Percentiles rank a stretch among this genome's conserved stretches.
These are phyloP conservation scores for Motacilla tschutschensis DNA, from an alignment of 2,113 vertebrate genomes.

Conservation along the genomic window DNA sequence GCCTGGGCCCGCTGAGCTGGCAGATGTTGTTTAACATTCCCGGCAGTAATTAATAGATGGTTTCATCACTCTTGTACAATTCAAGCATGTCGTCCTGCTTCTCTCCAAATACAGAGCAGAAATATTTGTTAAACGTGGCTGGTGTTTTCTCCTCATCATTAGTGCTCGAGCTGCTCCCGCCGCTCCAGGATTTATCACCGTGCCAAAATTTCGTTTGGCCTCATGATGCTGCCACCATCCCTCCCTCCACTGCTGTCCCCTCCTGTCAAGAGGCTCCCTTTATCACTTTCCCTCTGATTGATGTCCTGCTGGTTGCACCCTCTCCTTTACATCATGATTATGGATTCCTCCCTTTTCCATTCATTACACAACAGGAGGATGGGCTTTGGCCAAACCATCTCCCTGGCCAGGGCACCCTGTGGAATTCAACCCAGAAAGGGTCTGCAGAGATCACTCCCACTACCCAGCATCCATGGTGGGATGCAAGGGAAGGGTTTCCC, in stretches of 20 bases:
- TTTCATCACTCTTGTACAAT: slow-evolving; percentile 56
- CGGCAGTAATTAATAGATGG: slow-evolving; percentile 56
- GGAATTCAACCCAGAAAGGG: neutral
- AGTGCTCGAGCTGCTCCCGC: neutral
- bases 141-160: neutral
- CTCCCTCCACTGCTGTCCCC: neutral
- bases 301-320: neutral
- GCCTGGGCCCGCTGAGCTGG: slow-evolving; percentile 52
- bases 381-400: rapidly evolving
- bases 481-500: neutral
- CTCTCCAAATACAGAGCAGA: slow-evolving; percentile 50
- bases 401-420: neutral
- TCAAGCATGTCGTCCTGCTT: slow-evolving; percentile 43
- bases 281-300: slow-evolving; percentile 37
- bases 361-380: neutral
- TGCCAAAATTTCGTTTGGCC: slow-evolving; percentile 51
- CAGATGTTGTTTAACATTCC: slow-evolving; percentile 66
- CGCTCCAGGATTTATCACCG: neutral
- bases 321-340: neutral
- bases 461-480: rapidly evolving
- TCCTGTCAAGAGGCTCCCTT: neutral
- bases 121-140: slow-evolving; percentile 57
- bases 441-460: neutral
- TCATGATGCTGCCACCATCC: neutral
- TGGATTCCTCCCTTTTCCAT: neutral